Base-by-base conservation (phyloP, 2,113 vertebrate genomes). In the Muntiacus reevesi region DNA sequence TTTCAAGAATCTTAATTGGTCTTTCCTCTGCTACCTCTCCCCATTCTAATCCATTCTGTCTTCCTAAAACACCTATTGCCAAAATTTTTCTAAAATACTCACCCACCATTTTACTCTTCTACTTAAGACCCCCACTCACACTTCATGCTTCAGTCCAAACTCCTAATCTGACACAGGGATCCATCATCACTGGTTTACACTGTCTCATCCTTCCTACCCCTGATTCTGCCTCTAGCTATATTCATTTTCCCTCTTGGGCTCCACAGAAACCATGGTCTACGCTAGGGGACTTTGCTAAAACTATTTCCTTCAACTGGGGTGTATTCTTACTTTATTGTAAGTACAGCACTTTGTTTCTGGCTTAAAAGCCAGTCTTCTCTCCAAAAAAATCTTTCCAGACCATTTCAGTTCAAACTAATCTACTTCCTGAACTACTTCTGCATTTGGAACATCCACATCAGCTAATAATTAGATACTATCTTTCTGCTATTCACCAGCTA, bases 81-180 rank as follows among this genome's bases (percentile, higher is more conserved):
- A 55, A 92, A 64, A 13, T 93, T 88, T 86, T 95, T 89, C 81
- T 54, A 96, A 97, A 90, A 87, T 71, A 89, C 19, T 57, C 40
- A 54, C 27, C 54, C 5, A 95, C 76, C n/a, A 78, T 59, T 55
- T 78, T 76, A 95, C 28, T 85, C 21, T 86, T 47, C 86, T 59
- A 67, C 55, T 88, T 94, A 59, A 95, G 95, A 82, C 25, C 16
- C 28, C 36, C 14, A 21, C 47, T 55, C 30, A 59, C 14, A 62
- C 23, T 55, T 8, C 7, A 89, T 27, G 3, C 91, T 85, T 86
- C 91, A 83, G 79, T 27, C 16, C 30, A 97, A 85, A 81, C 15
- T 82, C 40, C 84, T 83, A 94, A 60, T 25, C 60, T 95, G 59
- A 52, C 50, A 28, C 57, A n/a, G 50, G 87, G 15, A 87, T 21